phyloP scores from a whole-genome alignment of 2,113 vertebrate species.

The Campylorhamphus procurvoides region DNA sequence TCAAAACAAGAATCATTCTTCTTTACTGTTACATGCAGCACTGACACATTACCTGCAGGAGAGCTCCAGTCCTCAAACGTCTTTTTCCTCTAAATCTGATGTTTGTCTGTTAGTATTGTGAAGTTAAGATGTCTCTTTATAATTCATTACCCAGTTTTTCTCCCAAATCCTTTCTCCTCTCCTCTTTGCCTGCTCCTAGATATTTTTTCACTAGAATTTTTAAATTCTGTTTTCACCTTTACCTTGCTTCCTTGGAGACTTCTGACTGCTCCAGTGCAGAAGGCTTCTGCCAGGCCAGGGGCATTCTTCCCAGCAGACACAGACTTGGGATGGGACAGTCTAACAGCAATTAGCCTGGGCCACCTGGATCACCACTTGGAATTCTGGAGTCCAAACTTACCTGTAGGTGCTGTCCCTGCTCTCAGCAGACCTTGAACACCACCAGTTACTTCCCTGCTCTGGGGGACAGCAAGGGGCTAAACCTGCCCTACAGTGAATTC shows the following conservation, averaged over 20 bases:
- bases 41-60: not conserved
- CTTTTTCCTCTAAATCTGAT: not conserved
- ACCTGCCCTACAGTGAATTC: not conserved
- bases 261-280: not conserved
- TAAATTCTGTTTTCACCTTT: not conserved
- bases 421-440: not conserved
- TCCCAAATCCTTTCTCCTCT: not conserved
- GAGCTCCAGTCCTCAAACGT: not conserved
- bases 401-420: not conserved
- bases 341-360: not conserved
- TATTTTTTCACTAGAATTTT: not conserved
- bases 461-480: not conserved
- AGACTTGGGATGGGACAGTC: rapidly evolving
- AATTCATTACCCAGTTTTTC: not conserved
- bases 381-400: not conserved
- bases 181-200: not conserved
- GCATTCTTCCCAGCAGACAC: not conserved
- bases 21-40: not conserved
- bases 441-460: not conserved
- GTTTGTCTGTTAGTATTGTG: not conserved
- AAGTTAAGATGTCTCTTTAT: not conserved
- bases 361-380: not conserved
- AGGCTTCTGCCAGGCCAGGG: not conserved
- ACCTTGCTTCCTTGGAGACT: not conserved
- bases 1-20: not conserved